Evolutionary conservation across 2,888 invertebrate species (phyloP).

Genomic region (Agapetus fuscipes): DNA sequence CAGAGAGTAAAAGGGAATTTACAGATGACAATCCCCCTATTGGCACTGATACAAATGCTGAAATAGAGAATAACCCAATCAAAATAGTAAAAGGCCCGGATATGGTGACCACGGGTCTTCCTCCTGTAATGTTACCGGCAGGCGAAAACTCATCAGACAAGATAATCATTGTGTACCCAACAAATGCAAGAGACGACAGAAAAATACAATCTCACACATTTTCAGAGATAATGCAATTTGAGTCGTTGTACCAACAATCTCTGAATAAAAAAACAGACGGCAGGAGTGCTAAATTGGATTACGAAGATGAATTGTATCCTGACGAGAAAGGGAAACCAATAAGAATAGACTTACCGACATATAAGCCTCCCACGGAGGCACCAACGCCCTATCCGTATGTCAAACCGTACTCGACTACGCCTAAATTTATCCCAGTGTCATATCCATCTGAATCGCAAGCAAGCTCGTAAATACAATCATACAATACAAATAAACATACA

Average conservation of each 20-base stretch:
- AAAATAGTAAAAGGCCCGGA: conserved; percentile 34
- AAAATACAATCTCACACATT: conserved; percentile 42
- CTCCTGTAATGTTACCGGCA: conserved; percentile 37
- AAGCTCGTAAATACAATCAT: neutral
- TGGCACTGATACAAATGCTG: too few species aligned
- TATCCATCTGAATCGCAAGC: conserved; percentile 24
- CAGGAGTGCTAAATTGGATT: conserved; percentile 12
- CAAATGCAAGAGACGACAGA: conserved; percentile 39
- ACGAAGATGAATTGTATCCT: conserved; percentile 16
- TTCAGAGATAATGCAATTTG: conserved; percentile 43
- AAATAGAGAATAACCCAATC: conserved; percentile 37
- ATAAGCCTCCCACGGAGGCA: conserved; percentile 33
- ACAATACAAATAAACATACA: neutral
- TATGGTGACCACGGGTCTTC: conserved; percentile 37
- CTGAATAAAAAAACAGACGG: conserved; percentile 27
- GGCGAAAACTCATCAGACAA: conserved; percentile 31
- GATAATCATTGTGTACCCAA: conserved; percentile 44
- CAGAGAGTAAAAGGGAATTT: too few species aligned
- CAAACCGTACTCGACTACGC: conserved; percentile 13
- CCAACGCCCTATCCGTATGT: conserved; percentile 17
- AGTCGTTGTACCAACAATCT: conserved; percentile 39
- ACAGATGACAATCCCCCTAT: too few species aligned
- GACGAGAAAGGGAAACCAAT: conserved; percentile 28
- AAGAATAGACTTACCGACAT: conserved; percentile 51
- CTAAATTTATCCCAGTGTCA: conserved; percentile 29